Evolutionary conservation across 2,797 vertebrate species (phyloP).

Genomic region (Fistularia commersonii): DNA sequence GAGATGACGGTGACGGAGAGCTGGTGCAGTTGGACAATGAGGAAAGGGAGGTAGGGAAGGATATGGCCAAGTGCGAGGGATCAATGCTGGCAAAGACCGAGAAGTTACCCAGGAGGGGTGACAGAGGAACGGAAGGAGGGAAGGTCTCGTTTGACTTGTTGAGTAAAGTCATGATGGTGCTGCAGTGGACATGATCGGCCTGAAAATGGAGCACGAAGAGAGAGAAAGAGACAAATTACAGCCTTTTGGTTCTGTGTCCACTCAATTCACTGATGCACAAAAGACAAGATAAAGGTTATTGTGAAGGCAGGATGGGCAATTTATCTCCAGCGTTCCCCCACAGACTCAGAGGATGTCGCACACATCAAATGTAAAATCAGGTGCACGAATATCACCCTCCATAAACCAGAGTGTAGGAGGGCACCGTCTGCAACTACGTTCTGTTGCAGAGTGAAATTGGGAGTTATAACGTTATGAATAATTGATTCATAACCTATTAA

Average conservation of each 20-base stretch:
- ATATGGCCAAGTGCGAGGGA: slow-evolving; percentile 27
- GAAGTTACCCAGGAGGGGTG: slow-evolving; percentile 30
- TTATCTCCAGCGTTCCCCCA: slow-evolving; percentile 9
- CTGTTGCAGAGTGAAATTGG: no score
- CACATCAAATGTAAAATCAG: no score
- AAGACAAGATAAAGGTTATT: slow-evolving; percentile 11
- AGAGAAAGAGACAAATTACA: slow-evolving; percentile 6
- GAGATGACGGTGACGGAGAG: slow-evolving; percentile 47
- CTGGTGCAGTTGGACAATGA: slow-evolving; percentile 61
- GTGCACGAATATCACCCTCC: no score
- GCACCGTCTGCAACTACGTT: no score
- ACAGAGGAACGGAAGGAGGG: slow-evolving; percentile 33
- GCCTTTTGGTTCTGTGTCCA: not conserved
- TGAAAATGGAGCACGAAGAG: slow-evolving; percentile 32
- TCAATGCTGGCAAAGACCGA: slow-evolving; percentile 42
- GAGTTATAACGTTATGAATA: no score
- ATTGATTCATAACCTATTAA: no score
- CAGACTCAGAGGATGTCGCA: not conserved
- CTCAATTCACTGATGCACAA: slow-evolving; percentile 6
- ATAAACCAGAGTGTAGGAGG: no score
- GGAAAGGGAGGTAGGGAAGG: slow-evolving; percentile 36
- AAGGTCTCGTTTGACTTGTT: slow-evolving; percentile 46
- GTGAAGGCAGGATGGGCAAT: not conserved
- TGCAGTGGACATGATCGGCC: slow-evolving; percentile 38
- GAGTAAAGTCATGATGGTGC: slow-evolving; percentile 57